A percentile compares a stretch with the other conserved stretches of the same genome.
Conservation (phyloP, 2,888 invertebrate species). For the Eudemis profundana region DNA sequence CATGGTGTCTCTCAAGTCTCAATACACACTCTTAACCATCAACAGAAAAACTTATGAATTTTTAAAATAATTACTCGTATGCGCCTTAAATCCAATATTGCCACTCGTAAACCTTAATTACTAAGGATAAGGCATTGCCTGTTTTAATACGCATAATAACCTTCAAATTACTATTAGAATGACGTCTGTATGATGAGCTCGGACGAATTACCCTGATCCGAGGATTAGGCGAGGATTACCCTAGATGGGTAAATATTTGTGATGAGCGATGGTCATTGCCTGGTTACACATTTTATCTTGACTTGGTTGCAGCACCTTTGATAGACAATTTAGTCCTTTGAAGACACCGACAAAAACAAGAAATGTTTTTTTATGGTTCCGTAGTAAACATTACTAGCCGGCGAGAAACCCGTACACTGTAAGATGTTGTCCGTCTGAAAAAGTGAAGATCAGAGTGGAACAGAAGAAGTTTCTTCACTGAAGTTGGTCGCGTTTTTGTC, state of each 20-base stretch:
- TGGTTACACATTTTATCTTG: constrained; percentile 45
- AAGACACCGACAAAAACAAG: constrained; percentile 15
- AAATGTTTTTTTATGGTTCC: too few species aligned
- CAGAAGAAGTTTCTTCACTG: too few species aligned
- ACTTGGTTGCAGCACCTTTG: constrained; percentile 4
- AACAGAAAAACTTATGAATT: too few species aligned
- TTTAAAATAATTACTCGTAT: too few species aligned
- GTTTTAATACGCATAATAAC: constrained; percentile 46
- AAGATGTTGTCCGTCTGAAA: too few species aligned
- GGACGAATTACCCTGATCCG: constrained; percentile 36
- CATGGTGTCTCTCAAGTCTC: too few species aligned
- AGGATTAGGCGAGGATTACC: constrained; percentile 52
- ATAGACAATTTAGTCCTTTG: constrained; percentile 13
- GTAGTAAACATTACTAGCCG: too few species aligned
- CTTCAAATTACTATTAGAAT: constrained; percentile 52
- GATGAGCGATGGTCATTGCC: constrained; percentile 51
- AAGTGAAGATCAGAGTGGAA: too few species aligned
- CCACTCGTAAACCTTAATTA: constrained; percentile 38
- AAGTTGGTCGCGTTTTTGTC: too few species aligned
- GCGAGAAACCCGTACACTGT: too few species aligned
- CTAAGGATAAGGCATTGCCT: constrained; percentile 33
- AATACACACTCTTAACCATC: too few species aligned
- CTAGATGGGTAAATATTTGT: constrained; percentile 60
- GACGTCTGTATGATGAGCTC: constrained; percentile 48
- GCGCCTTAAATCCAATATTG: background rate